A percentile compares a stretch with the other conserved stretches of the same genome.
Evolutionary conservation across 2,797 vertebrate genomes (phyloP).

Genomic region (Microctenopoma stevenorrisi): DNA sequence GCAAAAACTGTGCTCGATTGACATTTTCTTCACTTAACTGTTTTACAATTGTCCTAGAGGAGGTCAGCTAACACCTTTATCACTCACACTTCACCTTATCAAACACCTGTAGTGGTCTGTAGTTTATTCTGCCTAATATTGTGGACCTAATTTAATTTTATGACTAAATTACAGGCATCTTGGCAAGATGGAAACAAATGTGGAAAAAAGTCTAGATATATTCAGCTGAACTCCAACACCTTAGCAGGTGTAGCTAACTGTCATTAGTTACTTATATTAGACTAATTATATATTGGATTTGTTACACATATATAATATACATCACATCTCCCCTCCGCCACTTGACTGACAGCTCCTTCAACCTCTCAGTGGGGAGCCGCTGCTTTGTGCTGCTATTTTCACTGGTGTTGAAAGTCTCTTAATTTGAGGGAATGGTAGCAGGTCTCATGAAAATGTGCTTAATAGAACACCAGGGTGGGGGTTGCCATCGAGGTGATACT

Average conservation of each 20-base stretch:
- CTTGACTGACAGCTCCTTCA: slow-evolving; percentile 59
- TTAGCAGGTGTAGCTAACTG: slow-evolving; percentile 24
- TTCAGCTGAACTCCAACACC: slow-evolving; percentile 9
- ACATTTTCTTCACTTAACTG: not conserved
- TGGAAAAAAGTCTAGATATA: slow-evolving; percentile 3
- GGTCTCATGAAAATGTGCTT: slow-evolving; percentile 57
- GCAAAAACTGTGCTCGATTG: not conserved
- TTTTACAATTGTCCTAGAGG: not conserved
- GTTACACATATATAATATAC: slow-evolving; percentile 42
- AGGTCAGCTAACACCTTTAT: not conserved
- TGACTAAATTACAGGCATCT: not conserved
- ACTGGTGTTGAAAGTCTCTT: slow-evolving; percentile 51
- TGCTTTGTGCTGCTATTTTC: slow-evolving; percentile 43
- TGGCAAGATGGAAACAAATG: not conserved
- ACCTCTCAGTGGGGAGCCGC: slow-evolving; percentile 36
- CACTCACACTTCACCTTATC: too few species aligned
- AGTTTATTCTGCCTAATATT: not conserved
- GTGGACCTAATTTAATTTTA: not conserved
- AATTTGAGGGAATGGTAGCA: slow-evolving; percentile 53
- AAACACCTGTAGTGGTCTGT: not conserved
- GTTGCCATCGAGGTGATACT: slow-evolving; percentile 44
- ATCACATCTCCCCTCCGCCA: slow-evolving; percentile 39
- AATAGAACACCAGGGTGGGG: slow-evolving; percentile 55
- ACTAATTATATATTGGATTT: slow-evolving; percentile 21
- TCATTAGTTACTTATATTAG: not conserved